Evolutionary conservation across 1,140 invertebrate species (phyloP), one percentile per base, ranked within the genome.

Genomic region (Dolichoris vasculosae): DNA sequence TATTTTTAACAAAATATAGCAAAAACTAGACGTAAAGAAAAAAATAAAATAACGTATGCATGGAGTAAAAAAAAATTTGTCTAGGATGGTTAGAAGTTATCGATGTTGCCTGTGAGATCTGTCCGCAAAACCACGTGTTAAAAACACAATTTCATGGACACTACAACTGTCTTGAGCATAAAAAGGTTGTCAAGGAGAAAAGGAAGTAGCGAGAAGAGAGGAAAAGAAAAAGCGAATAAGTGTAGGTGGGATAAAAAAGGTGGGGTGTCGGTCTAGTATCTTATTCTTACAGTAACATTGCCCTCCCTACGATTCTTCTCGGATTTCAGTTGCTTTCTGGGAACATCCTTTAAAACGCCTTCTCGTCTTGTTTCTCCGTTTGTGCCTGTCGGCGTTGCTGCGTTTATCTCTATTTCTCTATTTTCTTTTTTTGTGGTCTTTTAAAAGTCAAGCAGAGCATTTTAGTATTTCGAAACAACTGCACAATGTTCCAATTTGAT

Each of bases 121-220:
- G 40, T 64, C 17, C 38, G 76, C 48, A 20, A 77, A 30, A 7
- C 71, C 79, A 82, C 75, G 84, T 86, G 84, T 86, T 81, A 87
- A 82, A 85, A 84, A 84, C 71, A 78, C 87, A 84, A 84, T 86
- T 84, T 84, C 63, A 86, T 78, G 84, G 81, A 82, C 75, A 63
- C 80, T 80, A 83, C 64, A 71, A 71, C 23, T 59, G 69, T 3
- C 30, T 20, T 38, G 38, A 38, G 64, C 8, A 17, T 17, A 55
- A 55, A 55, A 17, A 55, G 51, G 67, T 13, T 23, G 71, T n/a
- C 48, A 20, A 40, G 17, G 40, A 48, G 73, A 63, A 83, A 73
- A 59, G 71, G 8, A 59, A 40, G 20, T 59, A 26, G 51, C 26
- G 59, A 20, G 8, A 15, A 30, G 3, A 26, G 9, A 23, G 30